Percentiles rank a stretch among this genome's conserved stretches.
Conservation (phyloP, 2,797 vertebrate species). For the Peromyscus melanophrys region DNA sequence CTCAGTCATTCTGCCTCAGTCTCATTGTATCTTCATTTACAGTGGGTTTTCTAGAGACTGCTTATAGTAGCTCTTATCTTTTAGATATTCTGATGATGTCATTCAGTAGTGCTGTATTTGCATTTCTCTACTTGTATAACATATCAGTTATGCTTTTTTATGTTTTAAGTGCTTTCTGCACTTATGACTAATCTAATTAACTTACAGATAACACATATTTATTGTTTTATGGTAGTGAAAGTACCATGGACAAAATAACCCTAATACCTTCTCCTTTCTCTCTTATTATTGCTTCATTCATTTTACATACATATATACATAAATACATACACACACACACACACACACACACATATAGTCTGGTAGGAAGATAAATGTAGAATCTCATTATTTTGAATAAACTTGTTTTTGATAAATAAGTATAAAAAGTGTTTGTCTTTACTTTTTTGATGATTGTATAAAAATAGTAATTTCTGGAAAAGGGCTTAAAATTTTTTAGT, state of each 20-base stretch:
- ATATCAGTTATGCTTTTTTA: background rate
- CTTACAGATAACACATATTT: background rate
- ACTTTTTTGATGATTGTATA: background rate
- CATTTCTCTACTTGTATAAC: background rate
- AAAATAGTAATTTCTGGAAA: slow-evolving; percentile 12
- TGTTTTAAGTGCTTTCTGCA: background rate
- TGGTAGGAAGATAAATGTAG: background rate
- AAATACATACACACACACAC: too few species aligned
- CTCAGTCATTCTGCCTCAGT: background rate
- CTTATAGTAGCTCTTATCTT: background rate
- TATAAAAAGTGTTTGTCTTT: background rate
- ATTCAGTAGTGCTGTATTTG: background rate
- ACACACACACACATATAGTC: background rate
- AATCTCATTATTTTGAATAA: background rate
- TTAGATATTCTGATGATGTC: too few species aligned
- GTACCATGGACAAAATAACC: background rate
- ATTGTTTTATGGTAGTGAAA: background rate
- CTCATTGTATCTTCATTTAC: background rate
- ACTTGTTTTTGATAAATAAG: background rate
- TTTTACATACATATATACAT: background rate
- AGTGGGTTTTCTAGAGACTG: background rate
- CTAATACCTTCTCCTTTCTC: too few species aligned
- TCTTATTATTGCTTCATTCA: background rate
- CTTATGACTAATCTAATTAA: background rate
- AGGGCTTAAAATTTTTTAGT: slow-evolving; percentile 18